Base-by-base conservation (phyloP, 2,888 invertebrate genomes). In the Andrena minutula region DNA sequence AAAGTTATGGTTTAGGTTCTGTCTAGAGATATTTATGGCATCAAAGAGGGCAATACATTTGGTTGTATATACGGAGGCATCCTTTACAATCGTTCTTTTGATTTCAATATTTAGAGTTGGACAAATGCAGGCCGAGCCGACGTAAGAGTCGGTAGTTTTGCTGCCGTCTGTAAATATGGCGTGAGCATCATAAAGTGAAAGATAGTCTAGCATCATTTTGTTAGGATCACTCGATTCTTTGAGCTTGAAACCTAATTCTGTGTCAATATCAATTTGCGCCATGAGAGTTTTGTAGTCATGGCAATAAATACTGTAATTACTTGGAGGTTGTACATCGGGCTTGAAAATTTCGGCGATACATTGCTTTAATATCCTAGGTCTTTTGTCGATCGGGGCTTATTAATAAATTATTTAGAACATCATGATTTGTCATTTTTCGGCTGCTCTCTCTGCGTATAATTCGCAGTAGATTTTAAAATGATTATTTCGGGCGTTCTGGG, bases 71-170 rank as follows among this genome's bases (percentile, higher is more conserved):
- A 61, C 10, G n/a, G 35, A 23, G n/a, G 61, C 61, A 2, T 30
- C 35, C 16, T 61, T 35, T 2, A 20, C 30, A 2, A 61, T 32
- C 2, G 7, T 61, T 2, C 61, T 61, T n/a, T 7, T 35, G 0
- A 32, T n/a, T 32, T 32, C 5, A 7, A 30, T 12, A 7, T 61
- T 61, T 0, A 61, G 7, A 7, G 7, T 10, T n/a, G 61, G 32
- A 20, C 61, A 61, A 12, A 60, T 41, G 2, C 60, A 70, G 7
- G 70, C 60, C 2, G 70, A 70, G 7, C 47, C 60, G 1, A 70
- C 28, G 28, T 16, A 41, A 0, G 28, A 1, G 0, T 32, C n/a
- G 0, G n/a, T 4, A 2, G 28, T 12, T 70, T 70, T 70, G 6
- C 70, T 60, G 7, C 60, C 47, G 10, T 60, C 70, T 0, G 60